A percentile compares a stretch with the other conserved stretches of the same genome.
These are phyloP conservation scores for Cheilosia vernalis DNA, from an alignment of 2,888 invertebrate genomes.

Conservation along the genomic window DNA sequence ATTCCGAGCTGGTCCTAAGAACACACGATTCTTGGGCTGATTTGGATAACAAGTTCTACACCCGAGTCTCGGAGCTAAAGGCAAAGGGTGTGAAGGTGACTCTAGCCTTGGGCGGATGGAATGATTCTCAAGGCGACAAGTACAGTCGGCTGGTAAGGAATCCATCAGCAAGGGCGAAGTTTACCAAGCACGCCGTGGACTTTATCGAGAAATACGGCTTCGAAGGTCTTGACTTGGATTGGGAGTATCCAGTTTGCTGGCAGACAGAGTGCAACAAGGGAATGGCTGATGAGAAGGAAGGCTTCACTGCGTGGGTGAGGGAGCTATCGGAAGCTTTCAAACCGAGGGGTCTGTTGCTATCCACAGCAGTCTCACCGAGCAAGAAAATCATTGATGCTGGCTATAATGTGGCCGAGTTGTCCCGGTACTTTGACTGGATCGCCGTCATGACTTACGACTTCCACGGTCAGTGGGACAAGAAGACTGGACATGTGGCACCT, in stretches of 20 bases:
- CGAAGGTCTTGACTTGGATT: conserved; percentile 97
- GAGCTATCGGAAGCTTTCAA: conserved; percentile 89
- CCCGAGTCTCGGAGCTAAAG: conserved; percentile 91
- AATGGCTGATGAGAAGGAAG: conserved; percentile 91
- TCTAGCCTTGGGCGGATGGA: conserved; percentile 97
- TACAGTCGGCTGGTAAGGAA: conserved; percentile 93
- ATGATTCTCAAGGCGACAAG: conserved; percentile 95
- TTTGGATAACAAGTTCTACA: conserved; percentile 94
- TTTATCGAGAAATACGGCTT: conserved; percentile 92
- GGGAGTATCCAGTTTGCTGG: conserved; percentile 92
- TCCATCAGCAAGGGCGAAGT: conserved; percentile 88
- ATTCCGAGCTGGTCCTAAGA: conserved; percentile 89
- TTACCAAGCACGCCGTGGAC: conserved; percentile 89
- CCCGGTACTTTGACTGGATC: conserved; percentile 93
- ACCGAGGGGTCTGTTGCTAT: conserved; percentile 88
- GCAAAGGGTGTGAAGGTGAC: conserved; percentile 92
- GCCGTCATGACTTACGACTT: conserved; percentile 97
- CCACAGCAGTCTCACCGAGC: conserved; percentile 94
- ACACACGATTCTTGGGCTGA: conserved; percentile 96
- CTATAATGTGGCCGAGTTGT: conserved; percentile 91
- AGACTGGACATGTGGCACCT: conserved; percentile 95
- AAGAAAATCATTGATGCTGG: conserved; percentile 94
- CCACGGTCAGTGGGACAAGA: conserved; percentile 96
- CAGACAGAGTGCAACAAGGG: conserved; percentile 94
- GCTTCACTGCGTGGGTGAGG: conserved; percentile 89